Conservation (phyloP, 2,797 vertebrate genomes). For the Danio aesculapii region DNA sequence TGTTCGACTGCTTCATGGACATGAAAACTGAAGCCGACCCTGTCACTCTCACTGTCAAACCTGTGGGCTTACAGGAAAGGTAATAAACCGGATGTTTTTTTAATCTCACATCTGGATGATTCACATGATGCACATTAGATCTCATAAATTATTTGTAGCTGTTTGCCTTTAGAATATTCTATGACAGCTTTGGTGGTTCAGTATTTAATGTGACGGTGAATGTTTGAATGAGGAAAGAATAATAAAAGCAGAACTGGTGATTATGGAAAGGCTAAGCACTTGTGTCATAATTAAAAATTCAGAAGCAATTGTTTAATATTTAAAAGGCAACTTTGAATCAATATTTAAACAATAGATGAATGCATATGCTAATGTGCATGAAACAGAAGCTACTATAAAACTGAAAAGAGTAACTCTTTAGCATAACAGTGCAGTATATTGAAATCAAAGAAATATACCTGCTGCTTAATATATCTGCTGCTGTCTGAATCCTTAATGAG, state of each 20-base stretch:
- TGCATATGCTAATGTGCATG: neutral
- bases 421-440: no score
- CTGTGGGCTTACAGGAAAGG: conserved; percentile 97
- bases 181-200: neutral
- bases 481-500: no score
- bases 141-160: neutral
- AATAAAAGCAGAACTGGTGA: neutral
- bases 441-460: no score
- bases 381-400: neutral
- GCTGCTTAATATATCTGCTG: no score
- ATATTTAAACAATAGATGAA: conserved; percentile 16
- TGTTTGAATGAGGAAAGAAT: conserved; percentile 8
- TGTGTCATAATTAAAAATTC: conserved; percentile 24
- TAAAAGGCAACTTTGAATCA: conserved; percentile 8
- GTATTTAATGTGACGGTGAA: neutral
- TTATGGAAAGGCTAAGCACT: conserved; percentile 16
- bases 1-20: conserved; percentile 91
- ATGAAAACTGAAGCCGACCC: conserved; percentile 88
- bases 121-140: neutral
- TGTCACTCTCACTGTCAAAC: conserved; percentile 89
- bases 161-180: conserved; percentile 24
- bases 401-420: no score
- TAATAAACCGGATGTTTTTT: conserved; percentile 61
- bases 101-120: neutral
- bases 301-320: conserved; percentile 28